Percentiles rank a stretch among this genome's conserved stretches.
Evolutionary conservation across 2,113 vertebrate genomes (phyloP).

Genomic region (Carlito syrichta): DNA sequence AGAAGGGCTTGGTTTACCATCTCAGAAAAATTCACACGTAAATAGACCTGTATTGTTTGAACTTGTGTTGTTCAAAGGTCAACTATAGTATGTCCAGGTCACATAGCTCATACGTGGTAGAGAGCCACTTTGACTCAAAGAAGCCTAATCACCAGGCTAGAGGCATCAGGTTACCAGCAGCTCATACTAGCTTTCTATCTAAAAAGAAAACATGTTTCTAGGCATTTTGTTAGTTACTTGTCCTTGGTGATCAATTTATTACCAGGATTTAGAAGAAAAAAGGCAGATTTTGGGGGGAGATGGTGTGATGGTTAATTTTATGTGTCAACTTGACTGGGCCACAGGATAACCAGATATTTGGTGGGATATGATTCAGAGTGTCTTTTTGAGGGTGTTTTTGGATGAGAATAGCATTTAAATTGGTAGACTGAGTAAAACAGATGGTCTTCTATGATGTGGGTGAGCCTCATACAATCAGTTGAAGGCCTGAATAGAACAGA

Average conservation of each 20-base stretch:
- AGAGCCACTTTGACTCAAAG: not conserved
- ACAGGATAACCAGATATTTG: not conserved
- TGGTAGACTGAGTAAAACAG: not conserved
- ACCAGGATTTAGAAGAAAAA: not conserved
- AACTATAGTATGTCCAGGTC: not conserved
- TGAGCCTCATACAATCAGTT: not conserved
- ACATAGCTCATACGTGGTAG: not conserved
- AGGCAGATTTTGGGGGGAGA: not conserved
- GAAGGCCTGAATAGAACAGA: not conserved
- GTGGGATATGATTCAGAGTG: not conserved
- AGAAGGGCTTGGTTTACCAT: not conserved
- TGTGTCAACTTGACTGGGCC: not conserved
- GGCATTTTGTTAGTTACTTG: not conserved
- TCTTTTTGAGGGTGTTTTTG: not conserved
- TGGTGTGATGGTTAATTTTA: not conserved
- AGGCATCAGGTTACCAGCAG: not conserved
- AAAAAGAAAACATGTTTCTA: not conserved
- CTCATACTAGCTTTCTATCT: not conserved
- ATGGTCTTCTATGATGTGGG: not conserved
- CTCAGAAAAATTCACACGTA: not conserved
- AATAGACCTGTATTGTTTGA: not conserved
- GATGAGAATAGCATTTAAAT: slow-evolving; percentile 13
- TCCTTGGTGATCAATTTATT: not conserved
- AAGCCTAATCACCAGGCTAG: not conserved
- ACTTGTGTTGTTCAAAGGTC: not conserved